Base-by-base conservation (phyloP, 2,113 vertebrate genomes). In the Trematomus loennbergii region DNA sequence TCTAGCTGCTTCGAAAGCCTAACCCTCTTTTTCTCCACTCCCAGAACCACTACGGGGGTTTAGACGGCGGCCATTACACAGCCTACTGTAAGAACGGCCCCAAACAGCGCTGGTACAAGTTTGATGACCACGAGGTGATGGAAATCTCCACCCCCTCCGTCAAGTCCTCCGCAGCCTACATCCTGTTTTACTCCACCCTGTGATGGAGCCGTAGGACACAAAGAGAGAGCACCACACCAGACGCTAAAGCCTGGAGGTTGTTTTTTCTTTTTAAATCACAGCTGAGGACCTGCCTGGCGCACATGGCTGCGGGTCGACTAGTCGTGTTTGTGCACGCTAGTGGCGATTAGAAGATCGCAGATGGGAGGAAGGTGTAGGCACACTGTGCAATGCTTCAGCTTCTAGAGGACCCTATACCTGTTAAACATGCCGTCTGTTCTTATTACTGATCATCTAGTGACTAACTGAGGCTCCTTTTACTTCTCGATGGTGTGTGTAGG, bases 51-150 rank as follows among this genome's bases (percentile, higher is more conserved):
- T 99, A 99, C 0, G 98, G 98, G 0, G 97, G 97, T 22, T 82
- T 99, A 88, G 98, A 99, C 2, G 98, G 98, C 1, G 98, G 98
- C 40, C 98, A 99, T 88, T 99, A 99, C 86, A 99, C 98, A 0
- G 98, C 97, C 62, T 99, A 98, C 88, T 99, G 97, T 92, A 99
- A 96, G 95, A 99, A 97, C 1, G 89, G 91, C 46, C 13, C 82
- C 0, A 97, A 96, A 53, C 97, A 99, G 72, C 96, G 96, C 76
- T 99, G 98, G 98, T 98, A 94, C 87, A 99, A 99, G 88, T 99
- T 99, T n/a, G 98, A 99, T 6, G 98, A 99, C 87, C 97, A 99
- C 0, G 98, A 99, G 88, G 98, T 99, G 20, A 96, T 96, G 0
- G 97, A 99, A 0, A 96, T 99, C 81, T 97, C 97, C 0, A 84